Evolutionary conservation across 2,797 vertebrate genomes (phyloP).

Genomic region (Hyperoplus immaculatus): DNA sequence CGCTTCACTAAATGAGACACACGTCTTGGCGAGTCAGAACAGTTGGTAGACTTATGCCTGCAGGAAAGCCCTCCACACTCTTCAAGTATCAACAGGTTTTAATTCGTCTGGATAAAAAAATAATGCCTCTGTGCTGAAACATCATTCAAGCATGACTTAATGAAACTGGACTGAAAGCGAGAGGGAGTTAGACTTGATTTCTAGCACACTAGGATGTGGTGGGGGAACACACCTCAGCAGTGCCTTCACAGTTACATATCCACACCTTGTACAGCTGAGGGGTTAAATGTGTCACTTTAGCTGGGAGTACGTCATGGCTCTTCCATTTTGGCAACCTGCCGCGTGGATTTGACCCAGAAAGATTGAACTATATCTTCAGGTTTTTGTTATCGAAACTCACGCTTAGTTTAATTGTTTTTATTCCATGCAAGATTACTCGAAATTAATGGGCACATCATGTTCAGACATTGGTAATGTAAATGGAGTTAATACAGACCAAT

Average conservation of each 20-base stretch:
- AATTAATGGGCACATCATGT: neutral
- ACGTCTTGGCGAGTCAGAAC: slow-evolving; percentile 45
- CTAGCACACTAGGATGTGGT: slow-evolving; percentile 1
- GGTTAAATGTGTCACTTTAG: neutral
- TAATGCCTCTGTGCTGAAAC: slow-evolving; percentile 3
- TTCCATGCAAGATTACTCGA: neutral
- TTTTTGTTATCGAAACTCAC: neutral
- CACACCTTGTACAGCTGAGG: slow-evolving; percentile 10
- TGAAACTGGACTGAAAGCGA: slow-evolving; percentile 1
- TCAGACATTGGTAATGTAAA: slow-evolving; percentile 8
- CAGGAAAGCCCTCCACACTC: slow-evolving; percentile 30
- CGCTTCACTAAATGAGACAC: slow-evolving; percentile 39
- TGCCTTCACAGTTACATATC: slow-evolving; percentile 26
- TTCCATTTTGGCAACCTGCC: neutral
- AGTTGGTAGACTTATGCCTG: slow-evolving; percentile 30
- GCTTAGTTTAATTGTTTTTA: neutral
- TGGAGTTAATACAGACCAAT: neutral
- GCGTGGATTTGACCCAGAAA: slow-evolving; percentile 3
- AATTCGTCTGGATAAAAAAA: slow-evolving; percentile 33
- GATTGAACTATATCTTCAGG: neutral
- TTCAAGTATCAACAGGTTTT: slow-evolving; percentile 35
- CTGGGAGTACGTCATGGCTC: neutral
- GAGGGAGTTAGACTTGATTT: slow-evolving; percentile 29
- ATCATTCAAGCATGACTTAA: slow-evolving; percentile 18
- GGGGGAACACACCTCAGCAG: neutral